A percentile compares a stretch with the other conserved stretches of the same genome.
These are phyloP conservation scores for Alloscopus bannaensis DNA, from an alignment of 2,888 invertebrate genomes.

Conservation along the genomic window DNA sequence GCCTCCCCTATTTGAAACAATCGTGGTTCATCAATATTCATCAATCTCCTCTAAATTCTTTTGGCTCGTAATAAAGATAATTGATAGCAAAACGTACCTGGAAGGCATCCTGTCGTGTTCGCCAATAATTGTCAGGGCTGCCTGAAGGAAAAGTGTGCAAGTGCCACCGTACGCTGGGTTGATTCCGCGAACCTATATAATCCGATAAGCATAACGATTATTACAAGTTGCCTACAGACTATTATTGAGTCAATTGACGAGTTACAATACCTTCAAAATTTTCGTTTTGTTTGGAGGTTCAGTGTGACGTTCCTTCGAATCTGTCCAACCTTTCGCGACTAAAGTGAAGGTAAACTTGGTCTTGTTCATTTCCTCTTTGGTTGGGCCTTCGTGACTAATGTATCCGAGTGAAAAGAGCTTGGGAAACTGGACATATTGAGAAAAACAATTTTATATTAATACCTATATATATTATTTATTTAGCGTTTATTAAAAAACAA, in stretches of 20 bases:
- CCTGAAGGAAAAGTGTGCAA: constrained; percentile 82
- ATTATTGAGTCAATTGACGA: neutral
- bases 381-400: constrained; percentile 82
- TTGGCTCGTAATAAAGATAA: neutral
- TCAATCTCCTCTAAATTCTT: neutral
- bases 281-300: constrained; percentile 81
- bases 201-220: constrained; percentile 29
- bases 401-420: constrained; percentile 77
- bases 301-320: constrained; percentile 75
- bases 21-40: neutral
- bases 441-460: neutral
- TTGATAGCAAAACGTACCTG: constrained; percentile 77
- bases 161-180: constrained; percentile 92
- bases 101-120: constrained; percentile 86
- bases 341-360: constrained; percentile 83
- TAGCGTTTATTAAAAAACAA: neutral
- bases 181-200: constrained; percentile 78
- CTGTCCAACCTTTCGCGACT: constrained; percentile 86
- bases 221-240: neutral
- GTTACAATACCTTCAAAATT: constrained; percentile 80
- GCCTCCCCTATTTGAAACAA: constrained; percentile 83
- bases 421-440: constrained; percentile 76
- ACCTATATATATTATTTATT: neutral
- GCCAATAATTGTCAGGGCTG: constrained; percentile 85
- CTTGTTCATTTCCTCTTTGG: constrained; percentile 80